phyloP scores from a whole-genome alignment of 2,113 vertebrate species.

The Rhinoptilus africanus region DNA sequence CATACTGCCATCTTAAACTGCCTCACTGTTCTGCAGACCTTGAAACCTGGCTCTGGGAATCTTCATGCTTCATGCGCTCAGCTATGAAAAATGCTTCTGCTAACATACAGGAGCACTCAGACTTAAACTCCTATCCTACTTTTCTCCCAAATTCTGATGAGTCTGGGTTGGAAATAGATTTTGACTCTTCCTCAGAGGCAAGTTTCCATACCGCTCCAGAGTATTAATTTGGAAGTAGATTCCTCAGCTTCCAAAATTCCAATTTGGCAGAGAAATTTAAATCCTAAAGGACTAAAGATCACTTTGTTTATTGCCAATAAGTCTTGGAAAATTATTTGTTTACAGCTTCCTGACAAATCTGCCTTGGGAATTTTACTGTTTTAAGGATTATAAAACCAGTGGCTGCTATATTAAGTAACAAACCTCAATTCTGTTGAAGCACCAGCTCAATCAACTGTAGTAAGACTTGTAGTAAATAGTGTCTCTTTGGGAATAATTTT shows the following conservation, averaged over 20 bases:
- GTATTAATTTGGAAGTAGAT: conserved; percentile 5
- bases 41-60: conserved; percentile 76
- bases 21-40: conserved; percentile 72
- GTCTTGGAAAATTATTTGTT: conserved; percentile 12
- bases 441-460: neutral
- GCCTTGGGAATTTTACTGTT: conserved; percentile 32
- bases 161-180: conserved; percentile 32
- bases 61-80: conserved; percentile 30
- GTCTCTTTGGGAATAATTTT: neutral
- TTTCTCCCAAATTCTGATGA: conserved; percentile 37
- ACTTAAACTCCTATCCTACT: neutral
- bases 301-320: conserved; percentile 10
- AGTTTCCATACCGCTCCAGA: conserved; percentile 64
- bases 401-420: neutral
- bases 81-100: neutral
- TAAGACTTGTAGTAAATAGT: neutral
- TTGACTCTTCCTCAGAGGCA: conserved; percentile 52
- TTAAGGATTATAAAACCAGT: neutral
- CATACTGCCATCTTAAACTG: conserved; percentile 27
- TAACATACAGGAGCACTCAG: neutral
- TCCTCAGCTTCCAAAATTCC: neutral
- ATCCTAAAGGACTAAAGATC: neutral
- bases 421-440: neutral
- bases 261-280: neutral
- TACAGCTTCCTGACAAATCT: conserved; percentile 46